Evolutionary conservation across 1,140 invertebrate species (phyloP).

Genomic region (Brachionus rotundiformis): DNA sequence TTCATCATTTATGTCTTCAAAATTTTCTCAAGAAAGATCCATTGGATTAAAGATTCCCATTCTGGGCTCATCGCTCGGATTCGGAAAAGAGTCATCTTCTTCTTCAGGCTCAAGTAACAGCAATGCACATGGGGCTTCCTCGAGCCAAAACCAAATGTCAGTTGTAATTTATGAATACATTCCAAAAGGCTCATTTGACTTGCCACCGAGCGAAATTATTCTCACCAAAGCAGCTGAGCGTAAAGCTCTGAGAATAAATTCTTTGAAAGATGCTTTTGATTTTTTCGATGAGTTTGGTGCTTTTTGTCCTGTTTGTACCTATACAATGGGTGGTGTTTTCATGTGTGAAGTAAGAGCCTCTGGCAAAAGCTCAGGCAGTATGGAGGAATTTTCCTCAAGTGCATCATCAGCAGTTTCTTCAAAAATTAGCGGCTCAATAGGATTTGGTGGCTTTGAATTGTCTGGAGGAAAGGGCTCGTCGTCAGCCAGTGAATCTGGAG

Average conservation of each 20-base stretch:
- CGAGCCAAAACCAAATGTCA: neutral
- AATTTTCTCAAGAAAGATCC: neutral
- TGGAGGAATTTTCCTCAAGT: neutral
- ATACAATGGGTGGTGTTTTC: neutral
- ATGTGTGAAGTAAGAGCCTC: neutral
- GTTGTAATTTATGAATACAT: constrained; percentile 23
- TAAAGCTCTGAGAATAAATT: neutral
- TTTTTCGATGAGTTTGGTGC: constrained; percentile 3
- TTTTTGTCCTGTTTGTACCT: neutral
- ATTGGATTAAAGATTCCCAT: neutral
- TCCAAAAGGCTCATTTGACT: neutral
- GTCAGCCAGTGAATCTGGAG: neutral
- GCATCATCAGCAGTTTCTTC: neutral
- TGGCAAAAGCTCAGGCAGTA: neutral
- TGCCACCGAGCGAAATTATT: constrained; percentile 7
- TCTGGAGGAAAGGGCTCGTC: neutral
- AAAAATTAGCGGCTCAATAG: neutral
- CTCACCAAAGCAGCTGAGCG: neutral
- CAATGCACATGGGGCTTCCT: neutral
- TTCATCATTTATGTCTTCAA: neutral
- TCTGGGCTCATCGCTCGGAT: neutral
- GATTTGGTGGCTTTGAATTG: neutral
- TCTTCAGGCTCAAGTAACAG: neutral
- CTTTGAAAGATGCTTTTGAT: neutral
- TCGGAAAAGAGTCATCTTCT: neutral